Conservation (phyloP, 2,113 vertebrate species). For the Diphyllodes magnificus region DNA sequence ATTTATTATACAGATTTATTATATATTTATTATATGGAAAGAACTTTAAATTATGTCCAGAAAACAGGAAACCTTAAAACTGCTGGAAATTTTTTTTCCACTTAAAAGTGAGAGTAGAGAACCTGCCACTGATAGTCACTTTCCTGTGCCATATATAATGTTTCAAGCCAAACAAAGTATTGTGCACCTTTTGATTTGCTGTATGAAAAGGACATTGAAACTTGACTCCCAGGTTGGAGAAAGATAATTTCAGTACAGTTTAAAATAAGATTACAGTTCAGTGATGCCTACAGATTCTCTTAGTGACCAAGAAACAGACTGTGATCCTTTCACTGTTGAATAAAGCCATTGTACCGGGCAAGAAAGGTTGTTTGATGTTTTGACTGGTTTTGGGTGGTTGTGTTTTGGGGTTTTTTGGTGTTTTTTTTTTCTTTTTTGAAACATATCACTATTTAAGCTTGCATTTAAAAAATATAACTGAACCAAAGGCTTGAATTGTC, state of each 20-base stretch:
- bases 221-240: neutral
- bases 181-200: neutral
- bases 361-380: neutral
- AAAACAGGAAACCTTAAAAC: neutral
- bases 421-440: neutral
- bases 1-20: neutral
- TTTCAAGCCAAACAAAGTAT: neutral
- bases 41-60: neutral
- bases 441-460: neutral
- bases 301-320: neutral
- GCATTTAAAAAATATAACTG: neutral
- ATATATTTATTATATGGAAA: neutral
- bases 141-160: neutral
- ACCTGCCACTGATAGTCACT: neutral
- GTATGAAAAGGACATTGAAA: neutral
- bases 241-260: neutral
- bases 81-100: neutral
- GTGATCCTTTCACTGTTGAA: neutral
- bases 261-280: neutral
- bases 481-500: neutral
- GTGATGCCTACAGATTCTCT: neutral
- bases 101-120: neutral
- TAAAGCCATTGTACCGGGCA: neutral
- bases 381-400: neutral
- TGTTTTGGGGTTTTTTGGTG: no score